Evolutionary conservation across 1,140 invertebrate genomes (phyloP).

Genomic region (Tetranychus cinnabarinus): DNA sequence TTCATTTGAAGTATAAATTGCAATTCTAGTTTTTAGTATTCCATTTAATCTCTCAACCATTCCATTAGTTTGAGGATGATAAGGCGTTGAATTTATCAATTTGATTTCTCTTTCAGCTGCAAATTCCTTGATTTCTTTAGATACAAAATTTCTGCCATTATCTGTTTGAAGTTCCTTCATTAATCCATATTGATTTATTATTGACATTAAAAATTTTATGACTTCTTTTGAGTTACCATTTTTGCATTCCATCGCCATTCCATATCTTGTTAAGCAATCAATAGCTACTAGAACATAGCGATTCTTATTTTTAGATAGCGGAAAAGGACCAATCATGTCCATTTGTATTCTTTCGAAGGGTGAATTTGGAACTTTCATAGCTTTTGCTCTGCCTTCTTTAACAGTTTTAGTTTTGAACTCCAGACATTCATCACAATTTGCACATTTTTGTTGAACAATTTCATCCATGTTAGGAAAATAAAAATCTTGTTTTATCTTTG

Average conservation of each 20-base stretch:
- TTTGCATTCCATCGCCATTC: no score
- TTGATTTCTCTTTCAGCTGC: neutral
- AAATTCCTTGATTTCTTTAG: neutral
- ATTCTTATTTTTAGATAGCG: neutral
- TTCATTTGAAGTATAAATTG: neutral
- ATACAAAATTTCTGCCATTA: neutral
- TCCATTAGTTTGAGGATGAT: neutral
- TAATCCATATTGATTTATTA: neutral
- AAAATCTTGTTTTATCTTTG: neutral
- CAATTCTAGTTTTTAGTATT: neutral
- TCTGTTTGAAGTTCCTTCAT: neutral
- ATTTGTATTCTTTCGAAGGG: neutral
- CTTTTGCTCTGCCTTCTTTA: neutral
- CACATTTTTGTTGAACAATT: neutral
- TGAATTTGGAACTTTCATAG: neutral
- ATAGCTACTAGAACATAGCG: neutral
- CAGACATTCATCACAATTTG: neutral
- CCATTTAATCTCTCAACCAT: neutral
- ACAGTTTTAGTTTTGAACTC: neutral
- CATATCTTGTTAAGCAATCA: neutral
- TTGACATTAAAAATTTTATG: neutral
- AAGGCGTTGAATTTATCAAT: neutral
- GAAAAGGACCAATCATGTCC: neutral
- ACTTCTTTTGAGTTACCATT: neutral
- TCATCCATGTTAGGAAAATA: neutral